These are phyloP conservation scores for Cydia strobilella DNA, from an alignment of 1,140 invertebrate genomes.

Conservation along the genomic window DNA sequence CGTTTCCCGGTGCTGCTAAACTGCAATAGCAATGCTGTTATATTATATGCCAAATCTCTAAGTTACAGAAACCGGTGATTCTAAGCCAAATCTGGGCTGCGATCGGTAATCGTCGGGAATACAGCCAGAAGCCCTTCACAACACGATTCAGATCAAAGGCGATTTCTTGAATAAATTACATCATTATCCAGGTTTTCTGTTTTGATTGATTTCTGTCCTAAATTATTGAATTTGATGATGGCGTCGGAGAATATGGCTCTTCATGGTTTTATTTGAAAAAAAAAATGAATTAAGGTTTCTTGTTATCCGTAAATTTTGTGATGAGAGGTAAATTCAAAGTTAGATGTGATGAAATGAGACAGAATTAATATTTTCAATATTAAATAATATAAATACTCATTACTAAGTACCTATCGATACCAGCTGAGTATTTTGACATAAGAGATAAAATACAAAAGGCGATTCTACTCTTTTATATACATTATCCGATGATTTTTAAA, in stretches of 20 bases:
- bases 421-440: too few species aligned
- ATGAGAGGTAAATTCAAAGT: background rate
- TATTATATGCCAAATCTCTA: too few species aligned
- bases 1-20: too few species aligned
- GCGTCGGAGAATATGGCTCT: background rate
- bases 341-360: background rate
- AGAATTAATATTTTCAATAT: background rate
- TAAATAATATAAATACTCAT: too few species aligned
- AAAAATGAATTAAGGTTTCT: background rate
- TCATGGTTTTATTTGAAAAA: conserved; percentile 14
- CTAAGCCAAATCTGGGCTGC: background rate
- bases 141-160: conserved; percentile 24
- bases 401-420: too few species aligned
- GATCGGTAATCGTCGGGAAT: background rate
- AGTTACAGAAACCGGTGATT: background rate
- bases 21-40: too few species aligned
- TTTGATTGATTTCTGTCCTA: conserved; percentile 16
- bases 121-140: background rate
- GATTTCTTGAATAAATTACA: conserved; percentile 27
- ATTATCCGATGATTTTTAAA: too few species aligned
- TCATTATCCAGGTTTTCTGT: conserved; percentile 29
- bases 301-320: background rate
- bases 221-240: conserved; percentile 2
- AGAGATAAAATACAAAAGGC: too few species aligned
- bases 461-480: too few species aligned